Evolutionary conservation across 2,113 vertebrate species (phyloP).

Genomic region (Zosterops lateralis): DNA sequence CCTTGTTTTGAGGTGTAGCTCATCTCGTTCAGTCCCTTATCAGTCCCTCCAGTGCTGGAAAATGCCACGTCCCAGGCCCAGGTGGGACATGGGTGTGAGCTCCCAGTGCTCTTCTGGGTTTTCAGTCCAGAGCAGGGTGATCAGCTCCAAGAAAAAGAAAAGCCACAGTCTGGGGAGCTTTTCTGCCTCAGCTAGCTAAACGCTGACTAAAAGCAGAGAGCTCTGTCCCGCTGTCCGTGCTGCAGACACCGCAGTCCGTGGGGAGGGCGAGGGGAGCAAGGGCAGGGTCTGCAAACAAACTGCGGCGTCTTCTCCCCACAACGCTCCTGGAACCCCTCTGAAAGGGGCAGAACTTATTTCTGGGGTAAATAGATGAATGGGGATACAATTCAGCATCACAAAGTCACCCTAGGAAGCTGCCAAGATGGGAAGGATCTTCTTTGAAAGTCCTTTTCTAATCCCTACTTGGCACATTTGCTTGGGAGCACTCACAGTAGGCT

Average conservation of each 20-base stretch:
- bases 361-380: not conserved
- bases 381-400: not conserved
- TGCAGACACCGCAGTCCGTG: not conserved
- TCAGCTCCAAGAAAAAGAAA: not conserved
- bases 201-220: not conserved
- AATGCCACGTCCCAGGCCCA: rapidly evolving
- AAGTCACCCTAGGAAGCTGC: not conserved
- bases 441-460: not conserved
- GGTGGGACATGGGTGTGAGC: not conserved
- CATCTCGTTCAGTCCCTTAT: rapidly evolving
- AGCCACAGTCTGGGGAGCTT: not conserved
- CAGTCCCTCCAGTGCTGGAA: rapidly evolving
- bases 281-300: not conserved
- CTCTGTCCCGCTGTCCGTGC: not conserved
- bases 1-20: not conserved
- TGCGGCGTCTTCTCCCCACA: rapidly evolving
- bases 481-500: not conserved
- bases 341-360: not conserved
- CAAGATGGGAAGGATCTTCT: not conserved
- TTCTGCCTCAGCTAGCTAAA: not conserved
- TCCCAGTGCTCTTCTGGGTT: not conserved
- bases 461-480: not conserved
- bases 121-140: not conserved
- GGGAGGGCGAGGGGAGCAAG: not conserved
- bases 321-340: rapidly evolving